Evolutionary conservation across 2,797 vertebrate species (phyloP).

Genomic region (Halcyon badia): DNA sequence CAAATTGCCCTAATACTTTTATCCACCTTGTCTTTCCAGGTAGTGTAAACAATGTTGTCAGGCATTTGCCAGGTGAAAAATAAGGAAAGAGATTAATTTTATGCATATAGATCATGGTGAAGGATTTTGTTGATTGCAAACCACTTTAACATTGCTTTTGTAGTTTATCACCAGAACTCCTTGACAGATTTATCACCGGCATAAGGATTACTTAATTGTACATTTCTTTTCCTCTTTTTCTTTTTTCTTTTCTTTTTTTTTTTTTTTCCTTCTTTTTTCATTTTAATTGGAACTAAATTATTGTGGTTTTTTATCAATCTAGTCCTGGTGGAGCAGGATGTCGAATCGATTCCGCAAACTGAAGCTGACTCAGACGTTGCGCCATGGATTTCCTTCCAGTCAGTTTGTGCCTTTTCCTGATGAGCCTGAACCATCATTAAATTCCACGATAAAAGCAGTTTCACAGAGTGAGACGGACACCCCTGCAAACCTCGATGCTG

Average conservation of each 20-base stretch:
- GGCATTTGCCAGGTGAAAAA: background rate
- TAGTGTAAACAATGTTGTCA: background rate
- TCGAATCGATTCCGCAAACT: conserved; percentile 96
- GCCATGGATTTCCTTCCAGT: conserved; percentile 90
- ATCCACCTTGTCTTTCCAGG: background rate
- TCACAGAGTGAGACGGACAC: conserved; percentile 71
- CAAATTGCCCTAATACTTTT: background rate
- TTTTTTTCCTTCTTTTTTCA: background rate
- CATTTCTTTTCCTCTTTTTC: background rate
- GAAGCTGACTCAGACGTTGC: conserved; percentile 94
- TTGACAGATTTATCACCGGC: background rate
- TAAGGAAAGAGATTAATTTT: background rate
- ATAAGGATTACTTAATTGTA: background rate
- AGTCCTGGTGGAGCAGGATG: conserved; percentile 99
- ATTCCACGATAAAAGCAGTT: conserved; percentile 89
- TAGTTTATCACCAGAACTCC: background rate
- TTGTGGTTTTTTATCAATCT: conserved; percentile 30
- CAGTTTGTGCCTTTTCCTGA: conserved; percentile 91
- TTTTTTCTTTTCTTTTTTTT: background rate
- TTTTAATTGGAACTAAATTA: conserved; percentile 23
- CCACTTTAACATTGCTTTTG: background rate
- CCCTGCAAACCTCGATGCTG: conserved; percentile 74
- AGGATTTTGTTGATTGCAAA: background rate
- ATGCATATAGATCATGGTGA: background rate
- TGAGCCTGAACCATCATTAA: conserved; percentile 84